Evolutionary conservation across 37 sponge, comb jelly and placozoan species (phyloP), one percentile per base, ranked within the genome.

Genomic region (Geodia barretti): DNA sequence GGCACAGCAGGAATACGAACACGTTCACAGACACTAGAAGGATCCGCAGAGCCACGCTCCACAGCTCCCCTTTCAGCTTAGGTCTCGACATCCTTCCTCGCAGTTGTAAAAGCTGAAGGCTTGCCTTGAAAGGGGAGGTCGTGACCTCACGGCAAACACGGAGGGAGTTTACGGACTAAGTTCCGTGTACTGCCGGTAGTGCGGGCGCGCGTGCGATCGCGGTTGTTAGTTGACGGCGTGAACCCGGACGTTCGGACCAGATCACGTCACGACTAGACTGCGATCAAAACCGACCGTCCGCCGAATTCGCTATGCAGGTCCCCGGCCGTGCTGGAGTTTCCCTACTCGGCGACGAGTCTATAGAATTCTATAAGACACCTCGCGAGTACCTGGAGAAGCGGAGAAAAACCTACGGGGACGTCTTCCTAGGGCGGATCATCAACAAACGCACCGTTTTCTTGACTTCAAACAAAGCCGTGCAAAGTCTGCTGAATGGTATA

Each of bases 341-440:
- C 35, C 29, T 96, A 8, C 69, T 93, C 7, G 91, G 91, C 0
- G 97, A 96, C 74, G 85, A 87, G 39, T 93, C 93, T 14, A 43
- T 96, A 3, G 79, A 76, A 42, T 96, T 96, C 62, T 87, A 76
- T 3, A 60, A 86, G 19, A 54, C 91, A 28, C 91, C 97, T 14
- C 71, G 60, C 0, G 78, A 72, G 14, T 96, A 76, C 54, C 60
- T 96, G 20, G 74, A 86, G 20, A 81, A 79, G 32, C 59, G 67
- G 23, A 70, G 73, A 30, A 54, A 37, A 28, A 41, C 4, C 28
- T 82, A 85, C 72, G 96, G 96, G 0, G 73, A 76, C 4, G 89
- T 93, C 25, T 96, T 96, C 47, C 72, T 71, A 36, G 82, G 83
- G 0, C 71, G 97, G 25, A 67, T 96, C 1, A 33, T 90, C 33